Evolutionary conservation across 2,113 vertebrate genomes (phyloP).

Genomic region (human (Homo sapiens)): GRCh38 chr7:78718001-78718500

Average conservation of each 20-base stretch:
- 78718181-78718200: neutral
- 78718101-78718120: neutral
- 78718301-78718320: neutral
- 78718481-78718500: too few relatives aligned
- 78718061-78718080: neutral
- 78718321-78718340: neutral
- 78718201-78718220: neutral
- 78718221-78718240: neutral
- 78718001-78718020: slow-evolving; percentile 64
- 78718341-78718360: neutral
- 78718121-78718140: neutral
- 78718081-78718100: neutral
- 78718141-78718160: neutral
- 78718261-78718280: neutral
- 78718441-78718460: too few relatives aligned
- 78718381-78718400: too few relatives aligned
- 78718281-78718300: neutral
- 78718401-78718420: too few relatives aligned
- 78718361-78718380: neutral
- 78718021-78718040: slow-evolving; percentile 69
- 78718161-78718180: neutral
- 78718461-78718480: too few relatives aligned
- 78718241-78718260: neutral
- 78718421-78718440: too few relatives aligned
- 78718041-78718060: neutral